Base-by-base conservation (phyloP, 2,113 vertebrate species). In the Morone saxatilis region DNA sequence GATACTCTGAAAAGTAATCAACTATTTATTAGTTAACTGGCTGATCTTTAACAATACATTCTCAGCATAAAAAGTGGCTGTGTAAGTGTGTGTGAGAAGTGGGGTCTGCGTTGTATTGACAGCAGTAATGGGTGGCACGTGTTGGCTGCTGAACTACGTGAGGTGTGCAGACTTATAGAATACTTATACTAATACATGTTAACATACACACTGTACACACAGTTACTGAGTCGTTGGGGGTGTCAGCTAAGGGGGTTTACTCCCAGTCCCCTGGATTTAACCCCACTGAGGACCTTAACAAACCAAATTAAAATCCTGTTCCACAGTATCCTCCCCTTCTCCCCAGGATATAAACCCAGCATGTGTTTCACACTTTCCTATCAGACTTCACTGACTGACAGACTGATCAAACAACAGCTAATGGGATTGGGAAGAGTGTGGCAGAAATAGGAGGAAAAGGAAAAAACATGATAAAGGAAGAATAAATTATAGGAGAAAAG, bases 231-330 rank as follows among this genome's bases (percentile, higher is more conserved):
- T 38, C 13, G 40, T 22, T 45, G 60, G n/a, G 59, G 48, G 59
- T 51, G 85, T 89, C 86, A 91, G 80, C 89, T 91, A 84, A 91
- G 40, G 73, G 76, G 87, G 83, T 81, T 90, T 91, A 90, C 36
- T 85, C 79, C 78, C 86, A 86, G 78, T 22, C 78, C 51, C 31
- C 77, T 68, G 82, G 56, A 81, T 87, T 87, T 88, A 87, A 87
- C 78, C 69, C 36, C 41, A 81, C 68, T 13, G 48, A 70, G 36
- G 16, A 57, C 20, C 62, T 57, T 1, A 67, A 47, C 20, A 57
- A 38, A 47, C 67, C 20, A 63, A 45, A 36, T 59, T 73, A 11
- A 75, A 53, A 71, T 41, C 50, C 57, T 19, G 12, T 9, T 51
- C 13, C 20, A 22, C 16, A 74, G 61, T 20, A 48, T 48, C 71